Percentiles rank a stretch among this genome's conserved stretches.
Evolutionary conservation across 2,797 vertebrate genomes (phyloP).

Genomic region (Amniataba percoides): DNA sequence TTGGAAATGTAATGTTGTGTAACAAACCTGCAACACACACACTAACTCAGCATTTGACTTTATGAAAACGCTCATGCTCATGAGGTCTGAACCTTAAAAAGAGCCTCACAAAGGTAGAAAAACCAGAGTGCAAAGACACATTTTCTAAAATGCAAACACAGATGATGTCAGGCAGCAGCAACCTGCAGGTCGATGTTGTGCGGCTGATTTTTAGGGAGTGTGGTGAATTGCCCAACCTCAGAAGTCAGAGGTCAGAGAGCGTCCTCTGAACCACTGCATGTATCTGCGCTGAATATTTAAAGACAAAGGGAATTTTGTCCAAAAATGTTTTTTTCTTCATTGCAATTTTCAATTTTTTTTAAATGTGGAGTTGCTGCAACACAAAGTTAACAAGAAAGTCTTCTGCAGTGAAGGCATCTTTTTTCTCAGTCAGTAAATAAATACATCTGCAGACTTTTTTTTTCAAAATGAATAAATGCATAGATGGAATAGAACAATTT

Average conservation of each 20-base stretch:
- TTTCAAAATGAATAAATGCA: not conserved
- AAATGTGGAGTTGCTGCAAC: not conserved
- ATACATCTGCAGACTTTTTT: not conserved
- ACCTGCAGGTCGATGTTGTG: conserved; percentile 25
- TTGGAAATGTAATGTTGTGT: not conserved
- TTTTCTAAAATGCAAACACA: conserved; percentile 25
- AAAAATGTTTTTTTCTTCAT: not conserved
- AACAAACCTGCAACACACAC: not conserved
- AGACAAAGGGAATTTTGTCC: not conserved
- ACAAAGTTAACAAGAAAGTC: not conserved
- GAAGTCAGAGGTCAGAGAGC: conserved; percentile 35
- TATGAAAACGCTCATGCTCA: no score
- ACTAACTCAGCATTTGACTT: not conserved
- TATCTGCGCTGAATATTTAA: no score
- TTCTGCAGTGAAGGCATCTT: not conserved
- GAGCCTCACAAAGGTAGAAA: no score
- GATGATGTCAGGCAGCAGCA: conserved; percentile 18
- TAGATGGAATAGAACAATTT: no score
- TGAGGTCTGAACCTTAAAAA: not conserved
- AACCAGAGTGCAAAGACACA: not conserved
- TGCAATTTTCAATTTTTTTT: no score
- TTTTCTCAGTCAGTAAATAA: not conserved
- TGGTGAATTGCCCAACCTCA: conserved; percentile 7
- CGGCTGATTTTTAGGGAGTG: conserved; percentile 18
- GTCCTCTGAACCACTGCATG: not conserved